Conservation (phyloP, 2,797 vertebrate species). For the Anisognathus igniventris region DNA sequence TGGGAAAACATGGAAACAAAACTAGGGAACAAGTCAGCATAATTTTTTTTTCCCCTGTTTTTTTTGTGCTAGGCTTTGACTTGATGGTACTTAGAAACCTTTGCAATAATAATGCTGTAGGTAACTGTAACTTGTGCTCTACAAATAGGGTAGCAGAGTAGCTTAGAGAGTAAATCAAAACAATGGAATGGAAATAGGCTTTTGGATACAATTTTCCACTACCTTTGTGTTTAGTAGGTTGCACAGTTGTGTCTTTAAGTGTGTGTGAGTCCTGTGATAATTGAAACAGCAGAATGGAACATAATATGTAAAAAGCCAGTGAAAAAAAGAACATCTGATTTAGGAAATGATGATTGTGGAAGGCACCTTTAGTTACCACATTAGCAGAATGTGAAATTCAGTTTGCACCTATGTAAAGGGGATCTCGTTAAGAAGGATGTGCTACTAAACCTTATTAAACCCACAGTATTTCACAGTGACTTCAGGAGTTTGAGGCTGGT, state of each 20-base stretch:
- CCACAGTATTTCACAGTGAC: neutral
- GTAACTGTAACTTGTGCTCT: neutral
- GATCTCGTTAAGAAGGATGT: neutral
- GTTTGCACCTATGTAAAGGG: neutral
- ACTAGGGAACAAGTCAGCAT: neutral
- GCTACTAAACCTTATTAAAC: neutral
- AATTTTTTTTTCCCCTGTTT: neutral
- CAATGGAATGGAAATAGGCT: neutral
- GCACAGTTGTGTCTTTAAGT: neutral
- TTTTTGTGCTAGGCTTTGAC: neutral
- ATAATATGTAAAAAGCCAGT: neutral
- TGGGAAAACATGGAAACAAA: neutral
- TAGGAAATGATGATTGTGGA: neutral
- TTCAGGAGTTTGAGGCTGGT: neutral
- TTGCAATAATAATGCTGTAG: neutral
- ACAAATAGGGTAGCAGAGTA: neutral
- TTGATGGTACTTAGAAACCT: neutral
- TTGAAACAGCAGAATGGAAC: neutral
- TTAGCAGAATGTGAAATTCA: neutral
- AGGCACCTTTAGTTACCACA: neutral
- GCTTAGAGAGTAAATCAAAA: neutral
- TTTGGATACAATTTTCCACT: neutral
- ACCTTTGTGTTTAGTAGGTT: neutral
- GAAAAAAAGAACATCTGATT: neutral
- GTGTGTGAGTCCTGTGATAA: neutral